phyloP scores from a whole-genome alignment of 2,113 vertebrate genomes.

The Amblyopsis rosae region DNA sequence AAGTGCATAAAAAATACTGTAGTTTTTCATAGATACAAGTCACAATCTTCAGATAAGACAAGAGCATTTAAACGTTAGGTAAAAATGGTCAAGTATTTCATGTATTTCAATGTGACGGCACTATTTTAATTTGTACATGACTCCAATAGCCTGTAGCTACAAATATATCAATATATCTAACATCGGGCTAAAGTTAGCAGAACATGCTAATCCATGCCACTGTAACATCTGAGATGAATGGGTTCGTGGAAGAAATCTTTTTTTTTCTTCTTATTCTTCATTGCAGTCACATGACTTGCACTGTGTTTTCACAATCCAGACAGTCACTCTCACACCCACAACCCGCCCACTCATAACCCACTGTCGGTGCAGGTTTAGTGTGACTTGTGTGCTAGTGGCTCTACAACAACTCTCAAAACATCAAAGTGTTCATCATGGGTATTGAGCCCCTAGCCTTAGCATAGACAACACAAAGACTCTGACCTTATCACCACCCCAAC shows the following conservation, averaged over 20 bases:
- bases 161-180: too few relatives aligned
- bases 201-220: constrained; percentile 37
- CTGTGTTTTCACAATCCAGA: neutral
- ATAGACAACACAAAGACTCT: constrained; percentile 3
- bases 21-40: constrained; percentile 24
- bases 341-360: neutral
- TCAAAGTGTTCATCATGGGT: constrained; percentile 23
- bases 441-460: neutral
- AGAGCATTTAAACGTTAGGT: constrained; percentile 23
- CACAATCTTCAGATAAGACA: constrained; percentile 27
- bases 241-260: neutral
- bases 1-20: constrained; percentile 57
- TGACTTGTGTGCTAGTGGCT: neutral
- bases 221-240: constrained; percentile 13
- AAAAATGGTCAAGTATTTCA: neutral
- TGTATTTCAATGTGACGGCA: neutral
- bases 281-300: neutral
- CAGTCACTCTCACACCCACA: neutral
- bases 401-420: constrained; percentile 31
- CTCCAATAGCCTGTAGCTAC: too few relatives aligned
- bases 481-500: neutral
- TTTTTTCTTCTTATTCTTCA: neutral
- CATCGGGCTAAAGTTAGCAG: neutral
- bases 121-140: too few relatives aligned
- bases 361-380: neutral